Evolutionary conservation across 2,888 invertebrate species (phyloP).

Genomic region (Tachystola acroxantha): DNA sequence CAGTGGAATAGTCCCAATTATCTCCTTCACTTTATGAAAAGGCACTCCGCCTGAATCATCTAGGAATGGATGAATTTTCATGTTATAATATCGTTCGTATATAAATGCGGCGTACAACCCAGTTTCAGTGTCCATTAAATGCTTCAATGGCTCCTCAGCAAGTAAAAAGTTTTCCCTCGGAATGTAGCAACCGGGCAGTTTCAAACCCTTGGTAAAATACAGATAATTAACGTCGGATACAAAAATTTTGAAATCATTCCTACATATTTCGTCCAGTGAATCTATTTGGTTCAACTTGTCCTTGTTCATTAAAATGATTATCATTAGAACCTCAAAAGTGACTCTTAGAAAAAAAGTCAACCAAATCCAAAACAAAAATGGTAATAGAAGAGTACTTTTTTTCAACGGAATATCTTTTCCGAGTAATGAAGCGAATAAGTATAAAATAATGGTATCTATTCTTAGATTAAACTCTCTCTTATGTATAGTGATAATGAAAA

Average conservation of each 20-base stretch:
- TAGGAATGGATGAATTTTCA: background rate
- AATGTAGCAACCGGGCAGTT: background rate
- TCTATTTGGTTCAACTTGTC: constrained; percentile 6
- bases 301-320: constrained; percentile 1
- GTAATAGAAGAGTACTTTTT: background rate
- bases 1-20: background rate
- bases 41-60: background rate
- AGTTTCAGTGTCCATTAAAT: background rate
- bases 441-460: background rate
- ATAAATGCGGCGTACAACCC: background rate
- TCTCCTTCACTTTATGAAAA: background rate
- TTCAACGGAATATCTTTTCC: constrained; percentile 3
- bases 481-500: background rate
- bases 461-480: background rate
- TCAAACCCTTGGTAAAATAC: background rate
- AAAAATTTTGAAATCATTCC: constrained; percentile 1
- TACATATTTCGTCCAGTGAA: constrained; percentile 5
- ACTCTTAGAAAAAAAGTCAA: constrained; percentile 6
- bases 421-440: background rate
- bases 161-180: background rate
- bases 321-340: constrained; percentile 4
- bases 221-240: constrained; percentile 1
- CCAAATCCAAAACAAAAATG: constrained; percentile 5
- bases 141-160: background rate
- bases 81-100: background rate